Evolutionary conservation across 2,113 vertebrate species (phyloP).

Genomic region (Galbula dea): DNA sequence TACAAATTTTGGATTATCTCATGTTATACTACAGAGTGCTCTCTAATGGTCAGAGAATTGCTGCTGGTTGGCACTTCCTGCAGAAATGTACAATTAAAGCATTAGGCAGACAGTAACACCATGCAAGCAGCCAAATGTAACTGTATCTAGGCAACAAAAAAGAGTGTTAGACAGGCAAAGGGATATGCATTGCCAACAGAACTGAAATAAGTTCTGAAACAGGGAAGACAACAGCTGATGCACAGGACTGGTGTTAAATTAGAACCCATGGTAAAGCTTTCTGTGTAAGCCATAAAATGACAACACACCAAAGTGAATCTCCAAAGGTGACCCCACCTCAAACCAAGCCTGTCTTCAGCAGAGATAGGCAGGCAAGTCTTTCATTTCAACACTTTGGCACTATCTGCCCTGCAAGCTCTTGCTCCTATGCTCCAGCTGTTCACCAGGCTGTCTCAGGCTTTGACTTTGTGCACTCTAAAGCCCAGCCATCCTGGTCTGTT

Average conservation of each 20-base stretch:
- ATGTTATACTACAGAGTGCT: neutral
- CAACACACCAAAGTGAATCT: neutral
- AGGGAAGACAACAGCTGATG: constrained; percentile 1
- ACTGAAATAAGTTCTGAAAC: neutral
- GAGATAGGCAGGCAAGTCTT: neutral
- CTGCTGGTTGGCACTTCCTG: neutral
- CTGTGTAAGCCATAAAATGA: neutral
- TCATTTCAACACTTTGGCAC: neutral
- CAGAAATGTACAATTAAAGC: neutral
- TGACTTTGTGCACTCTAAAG: neutral
- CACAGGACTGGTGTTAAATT: neutral
- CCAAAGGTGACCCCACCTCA: neutral
- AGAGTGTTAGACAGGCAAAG: neutral
- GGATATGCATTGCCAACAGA: neutral
- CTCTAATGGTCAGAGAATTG: neutral
- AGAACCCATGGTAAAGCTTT: neutral
- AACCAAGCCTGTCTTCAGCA: neutral
- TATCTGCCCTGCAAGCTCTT: neutral
- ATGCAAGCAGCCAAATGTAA: neutral
- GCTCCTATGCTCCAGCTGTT: neutral
- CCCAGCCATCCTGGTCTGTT: neutral
- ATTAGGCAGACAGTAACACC: neutral
- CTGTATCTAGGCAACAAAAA: constrained; percentile 12
- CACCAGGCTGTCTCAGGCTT: neutral
- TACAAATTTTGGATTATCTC: neutral